phyloP scores from a whole-genome alignment of 2,797 vertebrate species.

The Leptatherina wallacei region DNA sequence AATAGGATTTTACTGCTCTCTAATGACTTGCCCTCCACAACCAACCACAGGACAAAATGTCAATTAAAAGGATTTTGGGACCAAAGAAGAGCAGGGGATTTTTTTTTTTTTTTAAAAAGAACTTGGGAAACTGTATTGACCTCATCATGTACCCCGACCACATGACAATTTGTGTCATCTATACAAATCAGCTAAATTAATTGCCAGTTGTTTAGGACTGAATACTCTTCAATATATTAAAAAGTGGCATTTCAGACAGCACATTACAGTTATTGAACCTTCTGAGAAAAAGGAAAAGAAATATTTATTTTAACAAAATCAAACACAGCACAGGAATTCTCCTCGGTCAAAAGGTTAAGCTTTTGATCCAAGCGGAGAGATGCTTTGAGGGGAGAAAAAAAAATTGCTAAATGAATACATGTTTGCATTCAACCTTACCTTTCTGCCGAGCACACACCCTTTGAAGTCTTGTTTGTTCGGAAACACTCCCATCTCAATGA shows the following conservation, averaged over 20 bases:
- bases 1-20: conserved; percentile 69
- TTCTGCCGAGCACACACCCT: conserved; percentile 71
- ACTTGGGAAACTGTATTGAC: conserved; percentile 21
- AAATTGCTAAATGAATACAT: conserved; percentile 79
- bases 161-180: conserved; percentile 7
- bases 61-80: conserved; percentile 52
- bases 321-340: conserved; percentile 72
- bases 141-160: neutral
- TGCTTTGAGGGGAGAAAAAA: conserved; percentile 71
- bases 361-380: conserved; percentile 78
- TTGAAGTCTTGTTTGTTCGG: conserved; percentile 82
- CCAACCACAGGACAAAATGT: conserved; percentile 60
- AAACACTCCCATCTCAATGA: conserved; percentile 80
- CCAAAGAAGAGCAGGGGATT: conserved; percentile 29
- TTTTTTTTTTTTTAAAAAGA: conserved; percentile 31
- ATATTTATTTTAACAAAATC: conserved; percentile 71
- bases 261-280: conserved; percentile 44
- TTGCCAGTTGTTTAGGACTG: conserved; percentile 20
- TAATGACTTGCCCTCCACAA: conserved; percentile 54
- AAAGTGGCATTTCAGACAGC: conserved; percentile 59
- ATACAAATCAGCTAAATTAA: conserved; percentile 3
- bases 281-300: conserved; percentile 31
- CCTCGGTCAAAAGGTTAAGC: conserved; percentile 79
- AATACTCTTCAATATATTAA: conserved; percentile 44
- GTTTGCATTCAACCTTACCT: conserved; percentile 81